These are phyloP conservation scores for Benitochromis conjunctus DNA, from an alignment of 2,113 vertebrate species.

Conservation along the genomic window DNA sequence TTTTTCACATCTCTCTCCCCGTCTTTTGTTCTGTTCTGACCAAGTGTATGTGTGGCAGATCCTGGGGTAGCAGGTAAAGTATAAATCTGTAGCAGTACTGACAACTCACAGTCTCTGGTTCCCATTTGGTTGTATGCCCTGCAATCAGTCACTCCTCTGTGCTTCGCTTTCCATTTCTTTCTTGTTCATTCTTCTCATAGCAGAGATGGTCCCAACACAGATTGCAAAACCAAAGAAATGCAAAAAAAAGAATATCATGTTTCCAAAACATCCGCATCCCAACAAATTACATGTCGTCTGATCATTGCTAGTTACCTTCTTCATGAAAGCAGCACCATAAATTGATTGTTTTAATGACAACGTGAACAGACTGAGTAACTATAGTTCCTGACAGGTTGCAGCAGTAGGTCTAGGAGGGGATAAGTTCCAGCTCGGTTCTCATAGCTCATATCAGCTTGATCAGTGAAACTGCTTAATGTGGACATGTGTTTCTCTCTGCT, in stretches of 20 bases:
- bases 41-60: constrained; percentile 54
- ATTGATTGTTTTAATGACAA: constrained; percentile 21
- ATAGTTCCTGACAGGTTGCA: constrained; percentile 29
- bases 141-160: constrained; percentile 54
- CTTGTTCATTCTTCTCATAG: constrained; percentile 22
- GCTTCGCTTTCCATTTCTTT: constrained; percentile 19
- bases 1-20: constrained; percentile 33
- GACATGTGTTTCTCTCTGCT: constrained; percentile 54
- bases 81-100: constrained; percentile 59
- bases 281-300: not conserved
- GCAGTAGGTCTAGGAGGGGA: not conserved
- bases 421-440: constrained; percentile 3
- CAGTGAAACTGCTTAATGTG: constrained; percentile 41
- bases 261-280: constrained; percentile 1
- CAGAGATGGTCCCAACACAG: not conserved
- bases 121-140: constrained; percentile 60
- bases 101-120: constrained; percentile 68
- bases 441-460: constrained; percentile 56
- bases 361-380: not conserved
- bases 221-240: constrained; percentile 18
- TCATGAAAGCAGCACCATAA: not conserved
- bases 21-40: constrained; percentile 45
- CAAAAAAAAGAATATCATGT: constrained; percentile 29
- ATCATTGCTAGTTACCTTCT: not conserved
- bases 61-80: constrained; percentile 55